Conservation (phyloP, 2,797 vertebrate species). For the Hydrophis major region DNA sequence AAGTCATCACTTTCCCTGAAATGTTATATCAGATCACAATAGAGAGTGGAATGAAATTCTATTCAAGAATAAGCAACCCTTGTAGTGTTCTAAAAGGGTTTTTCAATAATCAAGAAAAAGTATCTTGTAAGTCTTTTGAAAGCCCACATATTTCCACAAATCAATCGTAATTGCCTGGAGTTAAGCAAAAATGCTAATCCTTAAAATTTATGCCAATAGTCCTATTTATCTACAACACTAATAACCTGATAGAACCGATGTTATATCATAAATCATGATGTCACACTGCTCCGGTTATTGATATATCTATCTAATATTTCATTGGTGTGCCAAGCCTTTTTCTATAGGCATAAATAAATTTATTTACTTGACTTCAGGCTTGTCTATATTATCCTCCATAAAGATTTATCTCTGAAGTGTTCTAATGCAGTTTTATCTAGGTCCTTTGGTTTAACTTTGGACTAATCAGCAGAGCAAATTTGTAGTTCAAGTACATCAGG, state of each 20-base stretch:
- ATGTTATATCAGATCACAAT: background rate
- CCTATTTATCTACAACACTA: background rate
- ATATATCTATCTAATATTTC: background rate
- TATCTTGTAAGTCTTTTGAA: background rate
- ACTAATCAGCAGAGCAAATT: slow-evolving; percentile 7
- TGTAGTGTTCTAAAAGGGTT: background rate
- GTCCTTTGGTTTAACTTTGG: background rate
- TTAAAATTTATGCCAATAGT: background rate
- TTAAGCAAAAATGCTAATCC: background rate
- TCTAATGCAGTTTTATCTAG: background rate
- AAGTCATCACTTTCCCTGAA: background rate
- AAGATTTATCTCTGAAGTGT: background rate
- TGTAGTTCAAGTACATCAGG: slow-evolving; percentile 36
- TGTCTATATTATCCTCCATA: background rate
- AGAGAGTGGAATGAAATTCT: background rate
- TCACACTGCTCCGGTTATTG: background rate
- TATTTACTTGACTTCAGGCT: background rate
- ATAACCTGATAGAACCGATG: background rate
- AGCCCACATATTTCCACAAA: background rate
- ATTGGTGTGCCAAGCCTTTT: background rate
- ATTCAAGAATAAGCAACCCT: background rate
- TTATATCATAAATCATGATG: background rate
- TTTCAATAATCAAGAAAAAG: background rate
- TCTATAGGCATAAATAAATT: background rate
- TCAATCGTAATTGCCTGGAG: background rate